These are phyloP conservation scores for Scaptomyza montana DNA, from an alignment of 1,140 invertebrate genomes.

Conservation along the genomic window DNA sequence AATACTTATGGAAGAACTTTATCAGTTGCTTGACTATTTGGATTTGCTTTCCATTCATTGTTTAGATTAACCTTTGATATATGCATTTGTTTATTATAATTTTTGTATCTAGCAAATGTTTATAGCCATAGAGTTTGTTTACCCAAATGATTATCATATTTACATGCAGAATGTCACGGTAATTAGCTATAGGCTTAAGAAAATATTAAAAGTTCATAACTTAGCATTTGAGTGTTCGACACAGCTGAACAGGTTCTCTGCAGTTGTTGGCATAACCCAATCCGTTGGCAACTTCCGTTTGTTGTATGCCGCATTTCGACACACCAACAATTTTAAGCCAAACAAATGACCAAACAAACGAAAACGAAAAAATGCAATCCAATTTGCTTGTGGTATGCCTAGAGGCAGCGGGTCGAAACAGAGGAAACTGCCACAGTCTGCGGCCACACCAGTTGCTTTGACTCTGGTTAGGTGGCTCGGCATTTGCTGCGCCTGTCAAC, in stretches of 20 bases:
- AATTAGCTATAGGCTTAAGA: slow-evolving; percentile 14
- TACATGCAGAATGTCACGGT: slow-evolving; percentile 14
- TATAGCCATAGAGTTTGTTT: neutral
- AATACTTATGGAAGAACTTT: slow-evolving; percentile 22
- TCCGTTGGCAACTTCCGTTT: slow-evolving; percentile 66
- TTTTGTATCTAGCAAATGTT: neutral
- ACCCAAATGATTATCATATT: neutral
- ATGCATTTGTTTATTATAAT: neutral
- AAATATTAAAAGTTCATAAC: slow-evolving; percentile 31
- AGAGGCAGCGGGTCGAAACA: neutral
- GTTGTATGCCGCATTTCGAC: slow-evolving; percentile 52
- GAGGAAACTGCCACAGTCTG: slow-evolving; percentile 17
- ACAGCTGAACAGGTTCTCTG: slow-evolving; percentile 23
- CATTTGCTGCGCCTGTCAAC: slow-evolving; percentile 64
- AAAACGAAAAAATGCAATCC: slow-evolving; percentile 36
- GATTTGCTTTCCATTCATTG: slow-evolving; percentile 13
- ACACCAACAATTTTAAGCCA: slow-evolving; percentile 61
- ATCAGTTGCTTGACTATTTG: slow-evolving; percentile 14
- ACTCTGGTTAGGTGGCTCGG: slow-evolving; percentile 32
- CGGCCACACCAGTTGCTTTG: slow-evolving; percentile 49
- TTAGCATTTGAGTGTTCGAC: slow-evolving; percentile 32
- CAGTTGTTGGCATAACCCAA: slow-evolving; percentile 33
- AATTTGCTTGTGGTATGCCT: slow-evolving; percentile 26
- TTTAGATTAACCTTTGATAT: too few relatives aligned
- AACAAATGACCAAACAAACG: slow-evolving; percentile 66